These are phyloP conservation scores for Protonemura montana DNA, from an alignment of 2,888 invertebrate species.

Conservation along the genomic window DNA sequence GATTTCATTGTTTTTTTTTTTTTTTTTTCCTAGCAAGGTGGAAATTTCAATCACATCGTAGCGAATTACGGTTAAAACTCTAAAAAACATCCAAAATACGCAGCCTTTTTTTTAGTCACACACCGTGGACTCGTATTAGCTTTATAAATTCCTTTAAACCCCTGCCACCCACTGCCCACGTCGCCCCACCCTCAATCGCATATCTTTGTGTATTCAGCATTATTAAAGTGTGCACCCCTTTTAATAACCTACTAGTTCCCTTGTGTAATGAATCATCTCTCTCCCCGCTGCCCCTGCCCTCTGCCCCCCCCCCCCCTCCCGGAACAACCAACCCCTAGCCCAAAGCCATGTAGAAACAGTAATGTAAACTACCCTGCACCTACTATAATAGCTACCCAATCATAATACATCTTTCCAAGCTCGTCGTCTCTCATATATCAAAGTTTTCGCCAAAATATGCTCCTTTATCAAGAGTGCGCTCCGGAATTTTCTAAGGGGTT, in stretches of 20 bases:
- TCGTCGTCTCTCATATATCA: conserved; percentile 12
- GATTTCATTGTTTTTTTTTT: background rate
- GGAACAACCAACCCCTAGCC: background rate
- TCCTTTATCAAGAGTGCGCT: conserved; percentile 12
- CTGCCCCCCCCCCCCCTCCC: background rate
- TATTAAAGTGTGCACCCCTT: conserved; percentile 12
- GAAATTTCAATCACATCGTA: background rate
- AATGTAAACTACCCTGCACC: conserved; percentile 5
- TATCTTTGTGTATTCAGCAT: conserved; percentile 12
- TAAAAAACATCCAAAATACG: background rate
- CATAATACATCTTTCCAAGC: conserved; percentile 7
- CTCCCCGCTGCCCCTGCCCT: background rate
- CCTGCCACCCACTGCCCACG: background rate
- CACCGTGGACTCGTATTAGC: background rate
- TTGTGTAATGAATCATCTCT: conserved; percentile 4
- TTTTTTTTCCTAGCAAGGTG: background rate
- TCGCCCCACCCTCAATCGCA: background rate
- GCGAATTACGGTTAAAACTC: background rate
- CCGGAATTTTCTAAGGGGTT: conserved; percentile 12
- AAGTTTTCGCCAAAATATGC: conserved; percentile 2
- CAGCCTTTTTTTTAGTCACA: background rate
- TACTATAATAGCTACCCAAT: background rate
- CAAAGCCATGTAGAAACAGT: background rate
- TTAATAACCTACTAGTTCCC: conserved; percentile 12
- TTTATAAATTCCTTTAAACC: background rate